Evolutionary conservation across 2,797 vertebrate genomes (phyloP).

Genomic region (Perodicticus potto): DNA sequence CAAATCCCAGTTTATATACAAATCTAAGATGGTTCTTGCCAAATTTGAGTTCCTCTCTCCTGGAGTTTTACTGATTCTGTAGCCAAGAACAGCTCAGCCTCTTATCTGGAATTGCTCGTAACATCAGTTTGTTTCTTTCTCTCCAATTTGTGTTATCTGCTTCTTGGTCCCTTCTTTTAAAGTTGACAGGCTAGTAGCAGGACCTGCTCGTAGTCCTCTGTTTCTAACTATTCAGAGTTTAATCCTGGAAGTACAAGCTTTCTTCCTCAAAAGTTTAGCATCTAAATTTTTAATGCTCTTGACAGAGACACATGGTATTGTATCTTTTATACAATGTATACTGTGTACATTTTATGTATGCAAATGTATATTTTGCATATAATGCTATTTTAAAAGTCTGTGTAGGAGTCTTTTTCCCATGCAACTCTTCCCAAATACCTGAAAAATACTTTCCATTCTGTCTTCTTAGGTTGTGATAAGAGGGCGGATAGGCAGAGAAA

Average conservation of each 20-base stretch:
- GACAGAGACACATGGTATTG: background rate
- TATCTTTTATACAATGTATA: background rate
- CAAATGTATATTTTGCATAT: background rate
- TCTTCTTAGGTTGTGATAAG: background rate
- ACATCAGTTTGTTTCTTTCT: background rate
- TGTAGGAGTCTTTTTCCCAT: background rate
- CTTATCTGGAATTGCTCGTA: background rate
- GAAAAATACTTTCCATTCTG: background rate
- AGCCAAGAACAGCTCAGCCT: background rate
- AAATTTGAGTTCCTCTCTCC: background rate
- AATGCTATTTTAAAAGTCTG: background rate
- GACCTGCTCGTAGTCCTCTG: background rate
- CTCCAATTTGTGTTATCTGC: background rate
- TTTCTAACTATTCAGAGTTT: background rate
- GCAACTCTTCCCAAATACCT: background rate
- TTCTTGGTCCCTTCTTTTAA: background rate
- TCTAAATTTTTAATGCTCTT: background rate
- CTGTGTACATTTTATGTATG: background rate
- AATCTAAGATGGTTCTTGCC: background rate
- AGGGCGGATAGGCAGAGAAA: background rate
- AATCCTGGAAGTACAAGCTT: background rate
- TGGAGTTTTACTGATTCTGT: background rate
- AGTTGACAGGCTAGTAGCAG: background rate
- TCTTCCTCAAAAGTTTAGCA: background rate
- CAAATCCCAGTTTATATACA: background rate